These are phyloP conservation scores for Madoqua kirkii DNA, from an alignment of 2,113 vertebrate species.

Conservation along the genomic window DNA sequence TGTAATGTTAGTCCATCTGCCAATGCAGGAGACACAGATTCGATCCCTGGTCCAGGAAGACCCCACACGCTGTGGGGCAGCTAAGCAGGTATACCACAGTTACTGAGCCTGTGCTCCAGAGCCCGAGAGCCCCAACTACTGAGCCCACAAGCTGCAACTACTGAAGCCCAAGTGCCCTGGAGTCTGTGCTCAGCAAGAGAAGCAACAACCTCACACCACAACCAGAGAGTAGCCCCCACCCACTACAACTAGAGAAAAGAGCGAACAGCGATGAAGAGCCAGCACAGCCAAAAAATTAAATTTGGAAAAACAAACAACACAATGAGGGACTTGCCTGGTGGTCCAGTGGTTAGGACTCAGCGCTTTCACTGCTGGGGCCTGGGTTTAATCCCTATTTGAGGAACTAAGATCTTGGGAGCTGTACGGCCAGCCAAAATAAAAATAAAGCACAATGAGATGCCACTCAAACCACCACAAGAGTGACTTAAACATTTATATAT, in stretches of 20 bases:
- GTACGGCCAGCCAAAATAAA: neutral
- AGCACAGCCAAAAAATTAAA: neutral
- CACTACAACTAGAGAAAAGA: neutral
- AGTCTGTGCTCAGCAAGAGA: neutral
- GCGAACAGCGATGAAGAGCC: neutral
- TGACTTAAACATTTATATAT: neutral
- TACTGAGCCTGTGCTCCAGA: neutral
- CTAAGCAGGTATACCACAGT: neutral
- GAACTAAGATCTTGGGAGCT: neutral
- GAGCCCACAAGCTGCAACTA: neutral
- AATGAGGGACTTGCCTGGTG: neutral
- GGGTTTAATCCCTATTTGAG: neutral
- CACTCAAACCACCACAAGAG: neutral
- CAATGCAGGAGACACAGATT: neutral
- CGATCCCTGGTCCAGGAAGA: neutral
- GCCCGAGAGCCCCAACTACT: neutral
- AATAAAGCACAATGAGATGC: neutral
- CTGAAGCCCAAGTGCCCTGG: neutral
- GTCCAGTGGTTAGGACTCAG: neutral
- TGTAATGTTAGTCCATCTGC: neutral
- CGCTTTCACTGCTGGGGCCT: neutral
- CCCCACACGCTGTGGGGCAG: neutral
- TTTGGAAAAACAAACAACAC: fast-evolving
- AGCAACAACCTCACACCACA: neutral
- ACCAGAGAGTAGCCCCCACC: neutral